Evolutionary conservation across 2,113 vertebrate genomes (phyloP), one percentile per base, ranked within the genome.

Genomic region (Leucopternis melanops): DNA sequence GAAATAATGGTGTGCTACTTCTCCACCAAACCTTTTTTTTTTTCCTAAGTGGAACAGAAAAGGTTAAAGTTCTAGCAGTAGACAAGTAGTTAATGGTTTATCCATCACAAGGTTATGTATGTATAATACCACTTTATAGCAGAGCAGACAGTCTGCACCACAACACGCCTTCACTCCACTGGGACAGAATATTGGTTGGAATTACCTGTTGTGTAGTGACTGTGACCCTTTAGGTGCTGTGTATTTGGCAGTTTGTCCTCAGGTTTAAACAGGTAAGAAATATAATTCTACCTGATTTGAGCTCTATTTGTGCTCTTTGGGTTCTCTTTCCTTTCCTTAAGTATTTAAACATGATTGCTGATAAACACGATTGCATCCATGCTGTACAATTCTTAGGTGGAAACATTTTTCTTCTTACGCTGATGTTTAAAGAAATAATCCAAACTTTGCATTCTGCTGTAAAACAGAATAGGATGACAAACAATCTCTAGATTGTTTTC

Each of bases 181-280:
- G 63, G 65, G 36, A 87, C 36, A 50, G 72, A 62, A 32, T 55
- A 32, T 45, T 96, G 77, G 71, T 88, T 82, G 95, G 70, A 34
- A 8, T 72, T 38, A 86, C 57, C 23, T 96, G 58, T 31, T 90
- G 63, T 19, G 31, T 81, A 38, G 69, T 96, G 84, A 96, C 87
- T 0, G 4, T 42, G 15, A 5, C 44, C 10, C 19, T 96, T 80
- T 74, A 79, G 29, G 86, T 6, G 0, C 57, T 98, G 34, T 72
- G 77, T 36, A 74, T 96, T 81, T 98, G 97, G 96, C 94, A 88
- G 45, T 15, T 74, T 21, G 49, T 95, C 17, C 5, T 94, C 86
- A 88, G 38, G 57, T 92, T 94, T 86, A 84, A 93, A 71, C 11
- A 96, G 95, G 95, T 97, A 97, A 97, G 62, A 92, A 88, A 90